Conservation (phyloP, 2,888 invertebrate genomes). For the Dryomyza anilis region DNA sequence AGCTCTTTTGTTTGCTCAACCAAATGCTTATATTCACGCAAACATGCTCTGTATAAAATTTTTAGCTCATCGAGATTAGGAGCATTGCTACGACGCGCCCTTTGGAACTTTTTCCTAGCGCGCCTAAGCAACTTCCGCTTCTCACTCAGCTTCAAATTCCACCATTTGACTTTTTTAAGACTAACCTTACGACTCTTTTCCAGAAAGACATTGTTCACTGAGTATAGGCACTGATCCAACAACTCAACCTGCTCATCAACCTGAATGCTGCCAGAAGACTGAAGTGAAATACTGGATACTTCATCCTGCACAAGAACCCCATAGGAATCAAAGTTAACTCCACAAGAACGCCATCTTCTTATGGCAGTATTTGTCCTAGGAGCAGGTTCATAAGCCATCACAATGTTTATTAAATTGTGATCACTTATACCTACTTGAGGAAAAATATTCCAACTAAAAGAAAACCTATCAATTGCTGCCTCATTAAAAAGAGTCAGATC, state of each 20-base stretch:
- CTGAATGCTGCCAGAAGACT: neutral
- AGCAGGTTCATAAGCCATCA: neutral
- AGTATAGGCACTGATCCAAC: neutral
- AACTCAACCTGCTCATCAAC: constrained; percentile 1
- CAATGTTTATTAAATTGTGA: constrained; percentile 2
- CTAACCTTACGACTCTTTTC: neutral
- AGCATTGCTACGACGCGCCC: neutral
- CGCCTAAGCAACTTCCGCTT: neutral
- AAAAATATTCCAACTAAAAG: neutral
- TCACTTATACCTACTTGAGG: neutral
- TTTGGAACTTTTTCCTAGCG: neutral
- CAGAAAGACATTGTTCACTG: neutral
- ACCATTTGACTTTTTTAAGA: neutral
- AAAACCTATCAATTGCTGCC: neutral
- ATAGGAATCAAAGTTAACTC: neutral
- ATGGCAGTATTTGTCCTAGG: neutral
- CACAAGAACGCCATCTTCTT: constrained; percentile 1
- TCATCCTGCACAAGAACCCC: too few relatives aligned
- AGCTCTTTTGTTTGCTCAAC: too few relatives aligned
- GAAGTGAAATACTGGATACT: neutral
- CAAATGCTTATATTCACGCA: neutral
- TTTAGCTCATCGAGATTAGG: neutral
- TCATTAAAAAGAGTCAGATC: neutral
- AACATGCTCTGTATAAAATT: neutral
- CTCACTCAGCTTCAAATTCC: neutral